Base-by-base conservation (phyloP, 2,888 invertebrate genomes). In the Pachycephus smyrnensis region DNA sequence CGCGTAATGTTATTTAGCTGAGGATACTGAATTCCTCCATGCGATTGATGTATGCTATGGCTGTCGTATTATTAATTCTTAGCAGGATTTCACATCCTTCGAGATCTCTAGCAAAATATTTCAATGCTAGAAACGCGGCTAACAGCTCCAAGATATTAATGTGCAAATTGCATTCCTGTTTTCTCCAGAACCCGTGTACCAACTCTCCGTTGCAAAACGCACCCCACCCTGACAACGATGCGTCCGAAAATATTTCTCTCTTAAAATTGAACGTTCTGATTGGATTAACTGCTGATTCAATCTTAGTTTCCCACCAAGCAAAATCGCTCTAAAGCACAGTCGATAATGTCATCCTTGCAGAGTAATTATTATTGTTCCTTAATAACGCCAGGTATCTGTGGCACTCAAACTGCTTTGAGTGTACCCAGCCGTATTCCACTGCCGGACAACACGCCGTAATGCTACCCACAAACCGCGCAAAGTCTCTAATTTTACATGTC, bases 51-150 rank as follows among this genome's bases (percentile, higher is more conserved):
- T 84, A 84, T 4, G 83, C 73, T 4, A 85, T 76, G 1, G 85
- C 83, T 3, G 84, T 84, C 1, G 81, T 86, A 69, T 85, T 85
- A 77, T 85, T 84, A 1, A 82, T 77, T 69, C 85, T 78, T 68
- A 85, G 68, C 1, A 86, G 76, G n/a, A 86, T 79, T 68, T 84
- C 73, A 69, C 76, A 75, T 32, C 69, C 35, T 23, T 36, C 4
- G 11, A 36, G 12, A 12, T 76, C 40, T 9, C 11, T 35, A 12
- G 78, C 79, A 75, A 79, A 81, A 55, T 69, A 76, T 81, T 81
- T 81, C 68, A 81, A 55, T 9, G 76, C 79, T 15, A 55, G 69
- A 31, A 77, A 81, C 40, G 78, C 71, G 15, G 80, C 81, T 73
- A 76, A 32, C 35, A 80, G 35, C 68, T 80, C 80, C 35, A 80